phyloP scores from a whole-genome alignment of 2,797 vertebrate genomes.

The Parambassis ranga region DNA sequence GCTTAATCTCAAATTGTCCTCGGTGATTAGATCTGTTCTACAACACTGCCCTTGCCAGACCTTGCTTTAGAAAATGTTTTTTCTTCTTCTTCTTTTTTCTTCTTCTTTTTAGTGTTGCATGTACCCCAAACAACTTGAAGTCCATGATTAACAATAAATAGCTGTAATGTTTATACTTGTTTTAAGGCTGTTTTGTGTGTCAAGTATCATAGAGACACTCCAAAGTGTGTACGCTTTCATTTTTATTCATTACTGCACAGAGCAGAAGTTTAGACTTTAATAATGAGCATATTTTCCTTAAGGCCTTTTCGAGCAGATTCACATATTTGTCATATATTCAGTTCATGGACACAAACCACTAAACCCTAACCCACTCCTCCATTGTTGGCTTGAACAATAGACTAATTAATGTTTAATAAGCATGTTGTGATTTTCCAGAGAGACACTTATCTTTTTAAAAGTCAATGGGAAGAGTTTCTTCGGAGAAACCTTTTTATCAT shows the following conservation, averaged over 20 bases:
- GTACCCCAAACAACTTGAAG: background rate
- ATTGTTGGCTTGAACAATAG: constrained; percentile 29
- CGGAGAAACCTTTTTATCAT: constrained; percentile 63
- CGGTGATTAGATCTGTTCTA: constrained; percentile 3
- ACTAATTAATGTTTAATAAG: constrained; percentile 62
- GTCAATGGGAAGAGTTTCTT: constrained; percentile 63
- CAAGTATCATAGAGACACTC: background rate
- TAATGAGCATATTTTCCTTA: background rate
- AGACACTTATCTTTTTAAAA: constrained; percentile 59
- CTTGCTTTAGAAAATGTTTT: background rate
- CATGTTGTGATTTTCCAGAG: constrained; percentile 55
- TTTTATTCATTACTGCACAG: background rate
- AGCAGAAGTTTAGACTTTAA: background rate
- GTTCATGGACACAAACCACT: constrained; percentile 2
- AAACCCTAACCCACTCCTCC: constrained; percentile 24
- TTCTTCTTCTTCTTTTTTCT: background rate
- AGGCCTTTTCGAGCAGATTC: background rate
- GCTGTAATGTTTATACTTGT: background rate
- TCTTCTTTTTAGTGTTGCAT: background rate
- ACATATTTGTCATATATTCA: constrained; percentile 13
- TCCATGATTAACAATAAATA: background rate
- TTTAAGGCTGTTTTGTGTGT: background rate
- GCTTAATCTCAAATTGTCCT: background rate
- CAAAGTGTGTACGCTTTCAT: background rate
- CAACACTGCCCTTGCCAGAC: background rate